These are phyloP conservation scores for Onychostoma macrolepis DNA, from an alignment of 2,113 vertebrate genomes.

Conservation along the genomic window DNA sequence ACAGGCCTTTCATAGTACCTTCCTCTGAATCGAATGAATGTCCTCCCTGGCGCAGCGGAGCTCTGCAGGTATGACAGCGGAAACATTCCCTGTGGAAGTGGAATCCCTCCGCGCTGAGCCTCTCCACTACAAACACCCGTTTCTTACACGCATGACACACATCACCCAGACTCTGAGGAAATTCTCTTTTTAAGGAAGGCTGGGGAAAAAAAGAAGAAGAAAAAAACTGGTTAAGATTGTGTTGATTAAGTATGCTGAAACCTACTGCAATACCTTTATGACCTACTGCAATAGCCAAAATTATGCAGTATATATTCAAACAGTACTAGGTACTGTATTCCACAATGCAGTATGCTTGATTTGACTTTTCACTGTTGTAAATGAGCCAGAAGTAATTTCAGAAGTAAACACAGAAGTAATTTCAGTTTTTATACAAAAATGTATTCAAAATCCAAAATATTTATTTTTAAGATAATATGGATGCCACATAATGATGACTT, in stretches of 20 bases:
- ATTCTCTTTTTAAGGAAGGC: conserved; percentile 79
- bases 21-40: conserved; percentile 88
- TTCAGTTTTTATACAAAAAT: no score
- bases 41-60: conserved; percentile 82
- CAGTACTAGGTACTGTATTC: no score
- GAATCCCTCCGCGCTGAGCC: conserved; percentile 89
- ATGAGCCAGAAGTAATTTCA: no score
- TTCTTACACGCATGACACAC: conserved; percentile 89
- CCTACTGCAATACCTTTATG: neutral
- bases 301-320: neutral
- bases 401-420: no score
- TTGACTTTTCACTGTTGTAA: no score
- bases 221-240: neutral
- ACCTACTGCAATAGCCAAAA: neutral
- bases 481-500: neutral
- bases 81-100: conserved; percentile 98
- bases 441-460: neutral
- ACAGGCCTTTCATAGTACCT: conserved; percentile 72
- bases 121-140: conserved; percentile 92
- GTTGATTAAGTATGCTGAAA: neutral
- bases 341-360: no score
- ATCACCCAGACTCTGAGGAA: conserved; percentile 82
- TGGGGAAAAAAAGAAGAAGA: conserved; percentile 60
- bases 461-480: neutral
- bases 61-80: conserved; percentile 85